These are phyloP conservation scores for Nautilus pompilius DNA, from an alignment of 1,140 invertebrate species.

Conservation along the genomic window DNA sequence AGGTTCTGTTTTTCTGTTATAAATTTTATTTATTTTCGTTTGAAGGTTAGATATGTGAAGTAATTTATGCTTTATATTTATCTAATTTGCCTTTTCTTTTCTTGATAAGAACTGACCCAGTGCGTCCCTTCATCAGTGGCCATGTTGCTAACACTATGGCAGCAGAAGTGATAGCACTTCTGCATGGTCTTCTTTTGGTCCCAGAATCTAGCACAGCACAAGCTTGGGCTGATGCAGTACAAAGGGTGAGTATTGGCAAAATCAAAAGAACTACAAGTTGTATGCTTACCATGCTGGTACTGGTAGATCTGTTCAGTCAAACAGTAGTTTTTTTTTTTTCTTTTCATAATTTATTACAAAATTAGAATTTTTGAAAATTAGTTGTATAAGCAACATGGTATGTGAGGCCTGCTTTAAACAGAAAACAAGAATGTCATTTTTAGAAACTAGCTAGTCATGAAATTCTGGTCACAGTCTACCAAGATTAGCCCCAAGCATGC, in stretches of 20 bases:
- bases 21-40: neutral
- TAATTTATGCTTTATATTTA: neutral
- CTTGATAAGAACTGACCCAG: constrained; percentile 45
- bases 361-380: too few relatives aligned
- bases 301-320: neutral
- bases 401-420: too few relatives aligned
- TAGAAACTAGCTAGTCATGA: too few relatives aligned
- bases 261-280: neutral
- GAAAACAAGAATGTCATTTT: too few relatives aligned
- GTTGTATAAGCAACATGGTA: too few relatives aligned
- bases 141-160: constrained; percentile 57
- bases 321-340: neutral
- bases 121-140: constrained; percentile 55
- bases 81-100: too few relatives aligned
- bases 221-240: constrained; percentile 48
- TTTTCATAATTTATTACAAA: too few relatives aligned
- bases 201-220: constrained; percentile 37
- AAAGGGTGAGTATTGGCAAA: constrained; percentile 31
- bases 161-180: constrained; percentile 51
- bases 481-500: too few relatives aligned
- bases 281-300: neutral
- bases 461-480: too few relatives aligned
- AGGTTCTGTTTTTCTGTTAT: neutral
- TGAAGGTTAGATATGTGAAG: neutral
- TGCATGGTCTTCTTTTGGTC: constrained; percentile 48